Base-by-base conservation (phyloP, 2,113 vertebrate genomes). In the Equus quagga region DNA sequence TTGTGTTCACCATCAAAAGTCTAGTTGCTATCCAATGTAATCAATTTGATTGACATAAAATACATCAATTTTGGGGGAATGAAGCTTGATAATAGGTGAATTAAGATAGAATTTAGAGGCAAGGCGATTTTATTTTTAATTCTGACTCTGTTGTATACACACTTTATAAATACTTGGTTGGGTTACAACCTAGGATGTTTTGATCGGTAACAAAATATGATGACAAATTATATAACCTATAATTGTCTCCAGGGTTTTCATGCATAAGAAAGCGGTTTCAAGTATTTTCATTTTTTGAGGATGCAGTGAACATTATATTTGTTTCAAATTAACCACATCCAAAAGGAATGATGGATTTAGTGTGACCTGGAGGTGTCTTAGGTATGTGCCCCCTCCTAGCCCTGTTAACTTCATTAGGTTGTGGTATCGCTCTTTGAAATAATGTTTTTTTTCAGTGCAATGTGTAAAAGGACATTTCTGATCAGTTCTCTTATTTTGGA, bases 51-150 rank as follows among this genome's bases (percentile, higher is more conserved):
- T 97, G 76, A 85, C 26, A 89, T 67, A 69, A 79, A 69, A 69
- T 73, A 19, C 15, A n/a, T 75, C 46, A 70, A 24, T 62, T 93
- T 93, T 36, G 36, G 24, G 23, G 13, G 17, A 76, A 86, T 81
- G 36, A 44, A 90, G 4, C 14, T 46, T 93, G 9, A 56, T n/a
- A 67, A 94, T 44, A 24, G n/a, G 21, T 41, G 44, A 84, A 56
- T 62, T 81, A 96, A 64, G 64, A 17, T 75, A 54, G 17, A 89
- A 44, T 64, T 89, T 65, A 89, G 65, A 80, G 41, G 33, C 28
- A 28, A 75, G 49, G 80, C 28, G 46, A 62, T 36, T 96, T 89
- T 85, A 83, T 84, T 84, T 96, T 7, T 80, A 94, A 79, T 80
- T 92, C 49, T n/a, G 31, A 31, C 13, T 79, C 33, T 69, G 28